Conservation (phyloP, 2,797 vertebrate genomes). For the Emydoidea blandingii region DNA sequence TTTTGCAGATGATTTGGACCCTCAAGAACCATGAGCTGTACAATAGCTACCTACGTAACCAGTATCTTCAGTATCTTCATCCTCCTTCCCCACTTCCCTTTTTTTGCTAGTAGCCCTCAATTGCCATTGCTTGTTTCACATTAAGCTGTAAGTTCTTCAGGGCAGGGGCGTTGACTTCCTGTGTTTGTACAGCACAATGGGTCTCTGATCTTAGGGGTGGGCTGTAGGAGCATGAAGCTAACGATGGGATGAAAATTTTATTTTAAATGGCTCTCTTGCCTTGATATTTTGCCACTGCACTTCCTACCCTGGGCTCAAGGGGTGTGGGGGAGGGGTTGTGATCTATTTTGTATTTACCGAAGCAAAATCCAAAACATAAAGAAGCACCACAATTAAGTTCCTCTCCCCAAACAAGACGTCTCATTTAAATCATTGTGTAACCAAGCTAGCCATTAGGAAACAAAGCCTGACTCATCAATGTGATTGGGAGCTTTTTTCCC, state of each 20-base stretch:
- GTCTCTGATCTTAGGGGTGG: background rate
- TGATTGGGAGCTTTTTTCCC: constrained; percentile 37
- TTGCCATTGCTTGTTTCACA: constrained; percentile 13
- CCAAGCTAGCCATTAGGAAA: background rate
- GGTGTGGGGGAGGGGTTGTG: background rate
- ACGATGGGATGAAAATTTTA: background rate
- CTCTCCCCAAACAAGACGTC: background rate
- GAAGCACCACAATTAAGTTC: background rate
- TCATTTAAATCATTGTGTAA: background rate
- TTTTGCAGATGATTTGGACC: background rate
- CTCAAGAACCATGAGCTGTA: too few relatives aligned
- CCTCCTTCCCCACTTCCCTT: too few relatives aligned
- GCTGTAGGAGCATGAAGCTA: constrained; percentile 33
- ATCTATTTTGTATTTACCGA: constrained; percentile 2
- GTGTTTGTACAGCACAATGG: constrained; percentile 19
- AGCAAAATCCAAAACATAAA: constrained; percentile 15
- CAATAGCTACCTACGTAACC: too few relatives aligned
- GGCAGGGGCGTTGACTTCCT: constrained; percentile 34
- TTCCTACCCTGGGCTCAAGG: background rate
- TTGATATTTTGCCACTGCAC: background rate
- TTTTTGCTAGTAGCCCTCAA: background rate
- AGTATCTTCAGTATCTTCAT: too few relatives aligned
- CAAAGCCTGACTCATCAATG: background rate
- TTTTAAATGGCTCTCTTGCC: constrained; percentile 31
- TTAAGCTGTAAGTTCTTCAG: background rate